Base-by-base conservation (phyloP, 2,888 invertebrate species). In the Quadroppia sp. region DNA sequence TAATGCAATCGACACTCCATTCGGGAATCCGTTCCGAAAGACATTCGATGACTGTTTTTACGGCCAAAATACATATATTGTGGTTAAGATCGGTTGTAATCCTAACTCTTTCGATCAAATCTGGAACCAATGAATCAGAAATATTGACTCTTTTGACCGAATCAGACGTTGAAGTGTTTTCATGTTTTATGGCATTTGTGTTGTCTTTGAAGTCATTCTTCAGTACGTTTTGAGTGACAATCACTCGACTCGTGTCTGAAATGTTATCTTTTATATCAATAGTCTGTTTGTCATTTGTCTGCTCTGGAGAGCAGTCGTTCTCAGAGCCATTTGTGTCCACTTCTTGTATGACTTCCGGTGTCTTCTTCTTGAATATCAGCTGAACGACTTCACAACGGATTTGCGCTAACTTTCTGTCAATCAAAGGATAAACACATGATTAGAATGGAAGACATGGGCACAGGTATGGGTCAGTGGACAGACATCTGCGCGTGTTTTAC, bases 71-170 rank as follows among this genome's bases (percentile, higher is more conserved):
- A 0, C 92, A 91, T 86, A 91, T 87, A 79, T 92, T 90, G 82
- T 92, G 91, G 79, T 91, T 91, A 50, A 93, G 86, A 80, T 91
- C 90, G 0, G 93, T 92, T 80, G 90, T 90, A 79, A 88, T 88
- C 71, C 93, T 85, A 53, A 93, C 90, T 79, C 81, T 78, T 61
- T 81, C 80, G 53, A 81, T 75, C 17, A 78, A 69, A 17, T 71
- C 69, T 28, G 76, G 75, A 30, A 77, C 71, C 20, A 77, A 53
- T 71, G 72, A 71, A n/a, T 61, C 74, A 73, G 75, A 74, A 71
- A 77, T 75, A 32, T 40, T 23, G 3, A 69, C 45, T 4, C 25
- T 69, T 36, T 42, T 67, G 1, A 20, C 6, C 9, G n/a, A 7
- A 17, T 32, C 61, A 61, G 11, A 11, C 7, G 20, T 64, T 40